Evolutionary conservation across 2,113 vertebrate genomes (phyloP), one percentile per base, ranked within the genome.

Genomic region (Trogon surrucura): DNA sequence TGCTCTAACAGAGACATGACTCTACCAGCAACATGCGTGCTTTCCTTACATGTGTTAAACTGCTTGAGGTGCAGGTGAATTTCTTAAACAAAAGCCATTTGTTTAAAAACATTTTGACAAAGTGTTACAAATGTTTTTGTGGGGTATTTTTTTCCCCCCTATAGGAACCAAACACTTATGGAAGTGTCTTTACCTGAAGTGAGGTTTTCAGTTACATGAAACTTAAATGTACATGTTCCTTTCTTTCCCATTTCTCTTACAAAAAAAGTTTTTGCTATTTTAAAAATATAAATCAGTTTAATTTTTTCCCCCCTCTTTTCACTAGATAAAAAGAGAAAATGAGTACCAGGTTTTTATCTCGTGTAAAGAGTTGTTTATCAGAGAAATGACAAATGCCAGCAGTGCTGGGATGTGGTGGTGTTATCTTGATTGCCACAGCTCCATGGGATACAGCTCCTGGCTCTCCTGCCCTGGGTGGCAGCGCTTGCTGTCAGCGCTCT

Each of bases 1-100:
- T 44, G 18, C 14, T 44, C 56, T 58, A 64, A 36, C 9, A n/a
- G 67, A 86, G 51, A 62, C 94, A 44, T 2, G 16, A 23, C 56
- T 66, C 56, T 84, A 83, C 91, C 80, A 95, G 69, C 51, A 84
- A 64, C 48, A 32, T 3, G 25, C 18, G 44, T 2, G 0, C 51
- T 95, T 89, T 88, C 77, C 78, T 84, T 84, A 71, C 72, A 56
- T 89, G 72, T 95, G 91, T 60, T 84, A 77, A 95, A 86, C 83
- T 91, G 91, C 83, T 95, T 0, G 34, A 83, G 72, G 58, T 73
- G 56, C 94, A 97, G 94, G 86, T 93, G 94, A 96, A 88, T 83
- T 69, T 88, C 93, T 82, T 92, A 94, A 94, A 95, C 91, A 95
- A 95, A 95, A 79, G 83, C 26, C 92, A 81, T 72, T 93, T 93